Percentiles rank a stretch among this genome's conserved stretches.
phyloP scores from a whole-genome alignment of 2,888 invertebrate genomes.

The Theodoxus fluviatilis region DNA sequence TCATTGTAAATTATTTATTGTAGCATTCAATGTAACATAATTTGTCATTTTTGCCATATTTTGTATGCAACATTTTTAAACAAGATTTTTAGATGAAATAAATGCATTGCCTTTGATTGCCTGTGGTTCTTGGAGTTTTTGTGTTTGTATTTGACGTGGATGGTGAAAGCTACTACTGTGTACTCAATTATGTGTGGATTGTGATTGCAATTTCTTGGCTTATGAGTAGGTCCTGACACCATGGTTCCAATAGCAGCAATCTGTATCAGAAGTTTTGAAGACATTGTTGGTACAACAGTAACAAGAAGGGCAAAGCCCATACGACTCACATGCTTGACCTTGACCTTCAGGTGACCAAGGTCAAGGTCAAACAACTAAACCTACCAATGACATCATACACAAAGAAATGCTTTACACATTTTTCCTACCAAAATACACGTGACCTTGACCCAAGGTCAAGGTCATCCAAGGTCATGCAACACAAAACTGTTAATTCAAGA shows the following conservation, averaged over 20 bases:
- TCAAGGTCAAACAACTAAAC: too few relatives aligned
- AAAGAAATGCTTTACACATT: too few relatives aligned
- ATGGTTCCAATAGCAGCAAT: not conserved
- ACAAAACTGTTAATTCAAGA: too few relatives aligned
- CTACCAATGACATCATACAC: too few relatives aligned
- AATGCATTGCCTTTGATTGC: conserved; percentile 17
- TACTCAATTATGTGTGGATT: too few relatives aligned
- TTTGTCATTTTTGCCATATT: conserved; percentile 33
- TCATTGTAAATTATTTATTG: conserved; percentile 25
- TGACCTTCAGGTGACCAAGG: too few relatives aligned
- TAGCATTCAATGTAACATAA: conserved; percentile 24
- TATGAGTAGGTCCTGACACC: not conserved
- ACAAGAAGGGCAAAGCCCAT: too few relatives aligned
- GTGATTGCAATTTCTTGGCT: not conserved
- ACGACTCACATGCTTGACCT: too few relatives aligned
- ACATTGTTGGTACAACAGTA: too few relatives aligned
- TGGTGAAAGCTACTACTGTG: not conserved
- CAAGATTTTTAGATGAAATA: conserved; percentile 26
- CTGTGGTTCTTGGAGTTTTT: not conserved
- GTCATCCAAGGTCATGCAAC: too few relatives aligned
- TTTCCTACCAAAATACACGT: too few relatives aligned
- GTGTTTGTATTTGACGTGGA: not conserved
- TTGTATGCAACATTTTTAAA: conserved; percentile 31
- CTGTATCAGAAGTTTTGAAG: not conserved
- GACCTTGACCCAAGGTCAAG: too few relatives aligned